Evolutionary conservation across 1,140 invertebrate species (phyloP), one percentile per base, ranked within the genome.

Genomic region (Bombus difficillimus): DNA sequence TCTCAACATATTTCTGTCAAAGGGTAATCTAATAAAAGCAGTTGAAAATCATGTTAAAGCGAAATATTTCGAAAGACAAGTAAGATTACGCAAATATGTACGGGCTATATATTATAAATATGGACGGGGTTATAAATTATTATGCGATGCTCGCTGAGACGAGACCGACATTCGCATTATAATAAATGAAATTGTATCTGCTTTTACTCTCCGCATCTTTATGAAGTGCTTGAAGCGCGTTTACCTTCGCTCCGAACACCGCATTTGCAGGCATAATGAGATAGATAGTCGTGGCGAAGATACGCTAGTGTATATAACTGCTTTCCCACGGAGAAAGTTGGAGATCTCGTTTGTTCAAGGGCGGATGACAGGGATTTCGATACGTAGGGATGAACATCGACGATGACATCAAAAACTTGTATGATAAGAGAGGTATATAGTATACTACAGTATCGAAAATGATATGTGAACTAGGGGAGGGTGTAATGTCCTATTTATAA

Each of bases 401-500:
- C 15, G 37, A 64, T 34, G 6, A 39, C 8, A 22, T 53, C 39
- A 25, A 9, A 47, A 80, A 80, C 68, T 80, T 80, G 59, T 18
- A 32, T 39, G 22, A 39, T 53, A 64, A 25, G 15, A 22, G 10
- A 10, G 3, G 28, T 53, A 53, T 53, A 53, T 53, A 53, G 47
- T 53, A 22, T 53, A 53, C 18, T 53, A 18, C 47, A 22, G 47
- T 53, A 53, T 53, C 47, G 47, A 62, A 13, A 62, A 62, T n/a
- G 28, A 62, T n/a, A 22, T 8, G 47, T 53, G 18, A 53, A 22
- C 18, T 53, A 53, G 32, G 9, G 2, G 34, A 0, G 25, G 34
- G 32, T 69, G 41, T 85, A 85, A 85, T 85, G 43, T 68, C 83
- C 78, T 81, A 85, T 85, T 85, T 85, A 85, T 85, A 85, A 66